phyloP scores from a whole-genome alignment of 1,140 invertebrate species.

The Tribolium castaneum region DNA sequence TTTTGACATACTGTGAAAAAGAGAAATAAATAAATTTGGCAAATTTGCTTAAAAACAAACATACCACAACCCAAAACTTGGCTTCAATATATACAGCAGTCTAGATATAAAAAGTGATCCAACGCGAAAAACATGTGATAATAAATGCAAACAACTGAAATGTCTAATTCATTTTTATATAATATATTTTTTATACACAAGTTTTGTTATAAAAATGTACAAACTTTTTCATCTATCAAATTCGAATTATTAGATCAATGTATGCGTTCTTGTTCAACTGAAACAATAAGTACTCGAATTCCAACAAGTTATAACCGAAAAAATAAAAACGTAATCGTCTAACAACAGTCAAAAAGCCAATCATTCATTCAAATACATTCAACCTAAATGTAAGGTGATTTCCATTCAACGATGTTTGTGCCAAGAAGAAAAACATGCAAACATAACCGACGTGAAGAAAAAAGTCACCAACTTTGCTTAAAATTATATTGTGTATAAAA shows the following conservation, averaged over 20 bases:
- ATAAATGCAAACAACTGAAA: slow-evolving; percentile 30
- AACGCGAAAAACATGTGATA: background rate
- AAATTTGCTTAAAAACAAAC: slow-evolving; percentile 33
- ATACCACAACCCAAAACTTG: slow-evolving; percentile 23
- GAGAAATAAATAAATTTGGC: slow-evolving; percentile 26
- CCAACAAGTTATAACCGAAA: slow-evolving; percentile 20
- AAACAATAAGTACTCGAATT: slow-evolving; percentile 28
- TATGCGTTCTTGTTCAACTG: slow-evolving; percentile 14
- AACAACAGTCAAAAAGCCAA: slow-evolving; percentile 36
- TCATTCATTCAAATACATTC: slow-evolving; percentile 37
- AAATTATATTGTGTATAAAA: slow-evolving; percentile 36
- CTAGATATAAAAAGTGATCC: slow-evolving; percentile 20
- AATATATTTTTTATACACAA: slow-evolving; percentile 42
- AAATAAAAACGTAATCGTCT: background rate
- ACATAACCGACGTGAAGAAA: background rate
- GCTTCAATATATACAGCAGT: slow-evolving; percentile 28
- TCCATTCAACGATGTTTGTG: slow-evolving; percentile 26
- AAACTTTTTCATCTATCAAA: slow-evolving; percentile 35
- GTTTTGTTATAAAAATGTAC: slow-evolving; percentile 43
- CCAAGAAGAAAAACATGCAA: slow-evolving; percentile 6
- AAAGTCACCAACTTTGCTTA: slow-evolving; percentile 23
- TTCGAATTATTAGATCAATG: slow-evolving; percentile 34
- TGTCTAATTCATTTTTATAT: slow-evolving; percentile 12
- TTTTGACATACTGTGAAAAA: slow-evolving; percentile 24
- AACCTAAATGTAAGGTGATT: slow-evolving; percentile 16